Evolutionary conservation across 2,888 invertebrate genomes (phyloP), one percentile per base, ranked within the genome.

Genomic region (Phlogophora meticulosa): DNA sequence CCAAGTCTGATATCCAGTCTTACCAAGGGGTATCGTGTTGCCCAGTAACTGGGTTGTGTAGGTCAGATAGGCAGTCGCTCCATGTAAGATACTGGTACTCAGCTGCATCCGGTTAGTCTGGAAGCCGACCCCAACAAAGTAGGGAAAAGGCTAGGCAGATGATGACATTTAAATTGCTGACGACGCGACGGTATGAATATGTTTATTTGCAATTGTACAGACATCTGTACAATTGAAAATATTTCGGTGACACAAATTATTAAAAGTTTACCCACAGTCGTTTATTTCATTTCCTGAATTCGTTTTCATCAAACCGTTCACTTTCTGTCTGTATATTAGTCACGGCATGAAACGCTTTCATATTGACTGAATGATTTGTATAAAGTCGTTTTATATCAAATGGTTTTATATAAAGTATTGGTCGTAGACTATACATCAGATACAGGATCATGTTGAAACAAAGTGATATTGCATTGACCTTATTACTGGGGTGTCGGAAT

Each of bases 271-370:
- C 28, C 28, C 5, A 43, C n/a, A 40, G n/a, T 4, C 9, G n/a
- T 40, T 61, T 40, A 48, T 38, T 79, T 22, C 11, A 75, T 75
- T 79, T 79, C 76, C 40, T 68, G 63, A 61, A 64, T 80, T 67
- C 48, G 68, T 68, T 78, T 80, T 53, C 62, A 49, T 79, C 22
- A 55, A 76, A 86, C 86, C 85, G 83, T 85, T 85, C 77, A 84
- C 89, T 90, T 90, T 90, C 90, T 82, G 77, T 80, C 78, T 64
- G 72, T 75, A 75, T 85, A 84, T 84, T 76, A 88, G 87, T 90
- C 89, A 90, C 88, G 88, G 79, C 62, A 83, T 46, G 73, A 75
- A 72, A 65, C 78, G 60, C 78, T 78, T 78, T 78, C 81, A 63
- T 56, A 61, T 64, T 40, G 17, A 11, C 52, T 61, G 48, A 68